These are phyloP conservation scores for Pleuronectes platessa DNA, from an alignment of 2,113 vertebrate species.

Conservation along the genomic window DNA sequence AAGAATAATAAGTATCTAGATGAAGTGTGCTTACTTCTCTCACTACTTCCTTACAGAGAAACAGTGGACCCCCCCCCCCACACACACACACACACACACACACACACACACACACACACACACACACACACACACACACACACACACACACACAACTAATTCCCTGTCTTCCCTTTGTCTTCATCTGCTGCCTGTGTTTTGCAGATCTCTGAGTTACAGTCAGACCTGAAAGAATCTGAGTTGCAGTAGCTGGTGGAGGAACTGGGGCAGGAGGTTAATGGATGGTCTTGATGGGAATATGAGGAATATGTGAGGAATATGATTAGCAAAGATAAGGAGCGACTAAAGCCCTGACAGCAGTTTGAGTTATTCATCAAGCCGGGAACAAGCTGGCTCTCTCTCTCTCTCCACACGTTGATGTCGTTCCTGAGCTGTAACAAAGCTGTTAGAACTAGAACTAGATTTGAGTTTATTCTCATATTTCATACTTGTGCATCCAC, in stretches of 20 bases:
- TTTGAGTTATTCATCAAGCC: background rate
- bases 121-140: too few species aligned
- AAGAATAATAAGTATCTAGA: background rate
- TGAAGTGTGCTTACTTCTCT: background rate
- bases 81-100: too few species aligned
- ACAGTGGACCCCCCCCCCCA: background rate
- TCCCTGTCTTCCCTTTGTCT: slow-evolving; percentile 18
- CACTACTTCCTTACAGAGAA: background rate
- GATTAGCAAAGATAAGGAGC: slow-evolving; percentile 2
- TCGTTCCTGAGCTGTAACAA: too few species aligned
- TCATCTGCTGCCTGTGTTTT: slow-evolving; percentile 1
- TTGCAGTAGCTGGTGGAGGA: background rate
- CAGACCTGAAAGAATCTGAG: background rate
- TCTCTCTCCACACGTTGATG: background rate
- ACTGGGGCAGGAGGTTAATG: slow-evolving; percentile 12
- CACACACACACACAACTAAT: background rate
- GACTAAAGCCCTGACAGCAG: background rate
- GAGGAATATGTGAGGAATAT: background rate
- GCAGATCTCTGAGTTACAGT: background rate
- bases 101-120: too few species aligned
- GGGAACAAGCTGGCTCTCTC: background rate
- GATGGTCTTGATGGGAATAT: background rate
- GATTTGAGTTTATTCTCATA: too few species aligned
- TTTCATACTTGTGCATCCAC: too few species aligned
- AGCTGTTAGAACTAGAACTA: too few species aligned